Evolutionary conservation across 2,113 vertebrate genomes (phyloP).

Genomic region (Ctenodactylus gundi): DNA sequence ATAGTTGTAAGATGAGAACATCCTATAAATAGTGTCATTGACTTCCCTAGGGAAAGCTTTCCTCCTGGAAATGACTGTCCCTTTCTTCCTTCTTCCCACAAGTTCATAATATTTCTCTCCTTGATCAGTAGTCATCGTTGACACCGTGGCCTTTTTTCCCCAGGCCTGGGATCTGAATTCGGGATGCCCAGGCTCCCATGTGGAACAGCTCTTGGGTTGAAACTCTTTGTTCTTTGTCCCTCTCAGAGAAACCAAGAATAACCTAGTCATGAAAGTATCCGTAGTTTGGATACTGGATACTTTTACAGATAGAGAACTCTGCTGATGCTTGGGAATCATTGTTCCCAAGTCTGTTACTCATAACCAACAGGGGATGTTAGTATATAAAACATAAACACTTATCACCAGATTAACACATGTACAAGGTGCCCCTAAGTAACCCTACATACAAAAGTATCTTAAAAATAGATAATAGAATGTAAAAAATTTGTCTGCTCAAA

Average conservation of each 20-base stretch:
- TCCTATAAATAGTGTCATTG: conserved; percentile 59
- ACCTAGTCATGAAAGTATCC: conserved; percentile 57
- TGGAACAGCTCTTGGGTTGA: conserved; percentile 31
- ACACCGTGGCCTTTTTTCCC: background rate
- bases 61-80: background rate
- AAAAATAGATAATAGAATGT: too few relatives aligned
- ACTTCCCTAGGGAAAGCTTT: conserved; percentile 59
- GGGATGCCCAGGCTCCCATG: background rate
- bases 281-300: conserved; percentile 16
- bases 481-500: too few relatives aligned
- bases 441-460: too few relatives aligned
- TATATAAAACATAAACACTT: conserved; percentile 3
- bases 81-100: conserved; percentile 49
- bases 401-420: background rate
- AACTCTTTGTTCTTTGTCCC: conserved; percentile 69
- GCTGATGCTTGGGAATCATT: conserved; percentile 58
- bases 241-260: conserved; percentile 57
- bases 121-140: conserved; percentile 23
- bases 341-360: conserved; percentile 46
- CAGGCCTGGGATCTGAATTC: conserved; percentile 50
- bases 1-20: conserved; percentile 62
- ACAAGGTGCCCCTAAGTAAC: too few relatives aligned
- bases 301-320: conserved; percentile 44
- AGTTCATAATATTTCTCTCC: conserved; percentile 11
- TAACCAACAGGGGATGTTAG: background rate